Base-by-base conservation (phyloP, 2,888 invertebrate genomes). In the Eupeodes luniger region DNA sequence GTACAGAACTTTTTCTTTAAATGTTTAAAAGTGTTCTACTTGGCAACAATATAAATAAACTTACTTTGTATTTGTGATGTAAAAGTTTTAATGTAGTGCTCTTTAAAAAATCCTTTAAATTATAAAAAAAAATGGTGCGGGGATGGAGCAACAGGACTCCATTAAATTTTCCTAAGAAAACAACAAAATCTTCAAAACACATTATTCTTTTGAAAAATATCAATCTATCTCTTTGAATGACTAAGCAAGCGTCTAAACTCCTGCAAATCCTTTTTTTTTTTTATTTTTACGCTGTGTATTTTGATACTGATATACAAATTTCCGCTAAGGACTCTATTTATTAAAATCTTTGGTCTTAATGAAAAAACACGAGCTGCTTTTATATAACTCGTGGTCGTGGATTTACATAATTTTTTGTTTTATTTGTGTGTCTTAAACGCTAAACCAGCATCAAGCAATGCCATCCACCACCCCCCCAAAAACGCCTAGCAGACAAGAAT, bases 401-500 rank as follows among this genome's bases (percentile, higher is more conserved):
- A 70, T 44, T 70, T 19, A 53, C 51, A 14, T 36, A n/a, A 2
- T 27, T 55, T 19, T 40, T 7, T 34, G 5, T 34, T 62, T 16
- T 70, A 10, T 14, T 51, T 53, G 12, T 40, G 27, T 27, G 27
- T 27, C 27, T 27, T 16, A 49, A 66, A 49, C 47, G 47, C 27
- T 27, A 66, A 66, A 47, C 12, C 55, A 5, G 5, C 40, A 40
- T 5, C 9, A 40, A 40, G 40, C 9, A 40, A 5, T 1, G 40
- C 40, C 40, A 9, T 27, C 27, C 40, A 9, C 40, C 40, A 40
- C 6, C 0, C 40, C 40, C 5, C 5, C 40, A 5, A 40, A 19
- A 40, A 40, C 40, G 40, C 40, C 40, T 5, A 40, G 55, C 53
- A 69, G 55, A 70, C 70, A 70, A 55, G 44, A 70, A 55, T 66